Base-by-base conservation (phyloP, 2,797 vertebrate genomes). In the Spinibarbus caldwelli region DNA sequence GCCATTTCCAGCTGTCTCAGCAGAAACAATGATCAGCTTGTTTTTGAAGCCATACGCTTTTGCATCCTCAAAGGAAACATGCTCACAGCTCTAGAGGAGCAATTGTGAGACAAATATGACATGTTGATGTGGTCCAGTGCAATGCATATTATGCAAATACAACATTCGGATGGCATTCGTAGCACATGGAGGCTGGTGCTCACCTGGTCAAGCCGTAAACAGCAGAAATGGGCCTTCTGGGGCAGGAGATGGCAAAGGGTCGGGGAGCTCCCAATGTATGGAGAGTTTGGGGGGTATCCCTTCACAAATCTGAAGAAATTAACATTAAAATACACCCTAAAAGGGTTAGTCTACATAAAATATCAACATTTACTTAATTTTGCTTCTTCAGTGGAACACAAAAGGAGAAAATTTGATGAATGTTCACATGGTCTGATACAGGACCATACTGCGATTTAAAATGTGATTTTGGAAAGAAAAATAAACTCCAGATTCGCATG, bases 31-130 rank as follows among this genome's bases (percentile, higher is more conserved):
- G 31, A 97, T 96, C 66, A 97, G 89, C 2, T 96, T 97, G 93
- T 97, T 97, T 94, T 96, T 96, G 89, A 97, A 97, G 0, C 96
- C 96, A 0, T 97, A 97, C 49, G 96, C 96, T 88, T 97, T 97
- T 82, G 96, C 96, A 0, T 97, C 96, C 67, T 96, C 96, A 0
- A 95, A 97, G 86, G 95, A 95, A 91, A 96, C 96, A 93, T 97
- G 96, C 6, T 95, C 94, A 92, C 96, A 97, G 89, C 96, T 96
- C 96, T 97, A 91, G 5, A 41, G 38, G 6, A 84, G 41, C 17
- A 84, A 19, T 59, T 2, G 15, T 23, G 0, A 14, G 34, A 62
- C 2, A 49, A 43, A 57, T 41, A 59, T 57, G 34, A 59, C 23
- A 14, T 64, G 14, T 8, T 49, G 21, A 64, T 12, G 19, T 26